Conservation (phyloP, 37 sponge, comb jelly and placozoan species). For the Theonella swinhoei region DNA sequence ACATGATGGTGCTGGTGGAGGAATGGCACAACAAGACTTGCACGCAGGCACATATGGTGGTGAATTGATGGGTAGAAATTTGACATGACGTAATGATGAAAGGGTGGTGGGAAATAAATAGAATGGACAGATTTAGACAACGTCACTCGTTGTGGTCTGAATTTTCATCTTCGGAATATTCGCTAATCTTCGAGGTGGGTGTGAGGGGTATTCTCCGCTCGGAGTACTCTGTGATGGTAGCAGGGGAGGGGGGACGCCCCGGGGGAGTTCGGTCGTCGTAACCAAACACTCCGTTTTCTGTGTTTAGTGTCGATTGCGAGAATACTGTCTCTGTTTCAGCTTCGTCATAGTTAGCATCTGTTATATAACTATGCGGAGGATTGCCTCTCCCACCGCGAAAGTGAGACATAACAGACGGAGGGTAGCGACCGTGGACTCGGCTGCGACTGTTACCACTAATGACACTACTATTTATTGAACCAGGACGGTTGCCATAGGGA, state of each 20-base stretch:
- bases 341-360: not conserved
- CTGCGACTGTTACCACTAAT: not conserved
- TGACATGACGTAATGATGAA: too few relatives aligned
- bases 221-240: not conserved
- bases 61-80: too few relatives aligned
- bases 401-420: not conserved
- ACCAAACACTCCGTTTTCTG: constrained; percentile 20
- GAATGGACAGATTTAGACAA: too few relatives aligned
- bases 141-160: too few relatives aligned
- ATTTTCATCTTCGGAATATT: not conserved
- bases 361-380: not conserved
- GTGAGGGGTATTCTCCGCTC: not conserved
- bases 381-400: not conserved
- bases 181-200: not conserved
- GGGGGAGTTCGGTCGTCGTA: constrained; percentile 19
- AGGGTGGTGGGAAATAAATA: too few relatives aligned
- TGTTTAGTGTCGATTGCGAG: constrained; percentile 3
- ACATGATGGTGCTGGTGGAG: too few relatives aligned
- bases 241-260: constrained; percentile 36
- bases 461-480: not conserved
- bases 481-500: not conserved
- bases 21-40: too few relatives aligned
- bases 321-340: constrained; percentile 31
- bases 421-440: not conserved
- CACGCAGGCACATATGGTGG: too few relatives aligned